Evolutionary conservation across 2,888 invertebrate genomes (phyloP).

Genomic region (Andrena marginata): DNA sequence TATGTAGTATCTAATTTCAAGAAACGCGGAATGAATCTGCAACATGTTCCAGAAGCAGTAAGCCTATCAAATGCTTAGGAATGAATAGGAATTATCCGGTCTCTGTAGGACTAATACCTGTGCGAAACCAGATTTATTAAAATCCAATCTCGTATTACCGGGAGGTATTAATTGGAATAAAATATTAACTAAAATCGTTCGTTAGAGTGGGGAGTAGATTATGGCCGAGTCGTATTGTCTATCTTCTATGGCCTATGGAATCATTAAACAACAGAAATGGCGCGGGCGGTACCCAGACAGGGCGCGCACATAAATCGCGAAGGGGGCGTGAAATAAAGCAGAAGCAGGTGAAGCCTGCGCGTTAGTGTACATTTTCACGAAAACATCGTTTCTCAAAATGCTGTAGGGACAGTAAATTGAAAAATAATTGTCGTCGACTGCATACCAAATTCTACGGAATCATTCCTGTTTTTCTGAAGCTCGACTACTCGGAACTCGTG

Average conservation of each 20-base stretch:
- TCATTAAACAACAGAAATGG: slow-evolving; percentile 9
- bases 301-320: slow-evolving; percentile 11
- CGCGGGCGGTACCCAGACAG: slow-evolving; percentile 20
- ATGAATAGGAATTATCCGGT: slow-evolving; percentile 16
- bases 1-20: not conserved
- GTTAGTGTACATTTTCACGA: slow-evolving; percentile 16
- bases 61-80: slow-evolving; percentile 27
- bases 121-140: slow-evolving; percentile 1
- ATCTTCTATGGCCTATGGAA: not conserved
- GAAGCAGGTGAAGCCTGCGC: not conserved
- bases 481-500: slow-evolving; percentile 9
- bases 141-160: not conserved
- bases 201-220: not conserved
- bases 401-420: not conserved
- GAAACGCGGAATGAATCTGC: not conserved
- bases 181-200: not conserved
- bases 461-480: slow-evolving; percentile 6
- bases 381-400: slow-evolving; percentile 20
- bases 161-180: slow-evolving; percentile 7
- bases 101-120: not conserved
- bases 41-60: not conserved
- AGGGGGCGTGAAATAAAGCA: not conserved
- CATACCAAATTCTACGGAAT: slow-evolving; percentile 31
- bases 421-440: slow-evolving; percentile 33
- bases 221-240: not conserved